phyloP scores from a whole-genome alignment of 2,113 vertebrate species.

The Tautogolabrus adspersus region DNA sequence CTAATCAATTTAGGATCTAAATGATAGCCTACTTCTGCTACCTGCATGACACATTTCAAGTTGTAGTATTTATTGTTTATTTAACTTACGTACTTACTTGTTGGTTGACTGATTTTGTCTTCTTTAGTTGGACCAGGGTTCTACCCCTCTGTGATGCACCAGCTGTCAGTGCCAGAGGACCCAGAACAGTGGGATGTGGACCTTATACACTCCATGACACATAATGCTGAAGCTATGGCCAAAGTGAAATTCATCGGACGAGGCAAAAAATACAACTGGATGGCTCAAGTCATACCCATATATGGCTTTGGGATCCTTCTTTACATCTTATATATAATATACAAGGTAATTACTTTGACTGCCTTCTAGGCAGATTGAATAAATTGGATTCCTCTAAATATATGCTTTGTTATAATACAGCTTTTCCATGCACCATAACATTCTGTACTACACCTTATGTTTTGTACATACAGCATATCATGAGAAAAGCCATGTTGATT shows the following conservation, averaged over 20 bases:
- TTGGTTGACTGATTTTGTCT: slow-evolving; percentile 1
- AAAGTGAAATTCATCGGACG: slow-evolving; percentile 82
- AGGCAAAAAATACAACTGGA: slow-evolving; percentile 85
- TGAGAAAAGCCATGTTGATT: not conserved
- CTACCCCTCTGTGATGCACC: slow-evolving; percentile 84
- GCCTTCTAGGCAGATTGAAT: not conserved
- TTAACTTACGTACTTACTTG: not conserved
- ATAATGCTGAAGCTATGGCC: slow-evolving; percentile 85
- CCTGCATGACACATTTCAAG: no score
- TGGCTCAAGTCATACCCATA: slow-evolving; percentile 93
- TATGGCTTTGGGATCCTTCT: slow-evolving; percentile 97
- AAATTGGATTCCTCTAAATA: not conserved
- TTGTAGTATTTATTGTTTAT: not conserved
- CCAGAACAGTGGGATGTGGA: slow-evolving; percentile 71
- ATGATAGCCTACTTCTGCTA: no score
- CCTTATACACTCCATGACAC: slow-evolving; percentile 81
- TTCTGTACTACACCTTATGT: not conserved
- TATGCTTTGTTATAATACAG: not conserved
- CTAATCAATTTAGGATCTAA: not conserved
- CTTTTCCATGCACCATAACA: not conserved
- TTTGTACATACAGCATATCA: not conserved
- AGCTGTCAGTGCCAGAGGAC: slow-evolving; percentile 73
- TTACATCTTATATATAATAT: slow-evolving; percentile 94
- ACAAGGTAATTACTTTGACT: slow-evolving; percentile 87
- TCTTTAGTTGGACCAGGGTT: slow-evolving; percentile 86